Base-by-base conservation (phyloP, 1,140 invertebrate genomes). In the Eupristina koningsbergeri region DNA sequence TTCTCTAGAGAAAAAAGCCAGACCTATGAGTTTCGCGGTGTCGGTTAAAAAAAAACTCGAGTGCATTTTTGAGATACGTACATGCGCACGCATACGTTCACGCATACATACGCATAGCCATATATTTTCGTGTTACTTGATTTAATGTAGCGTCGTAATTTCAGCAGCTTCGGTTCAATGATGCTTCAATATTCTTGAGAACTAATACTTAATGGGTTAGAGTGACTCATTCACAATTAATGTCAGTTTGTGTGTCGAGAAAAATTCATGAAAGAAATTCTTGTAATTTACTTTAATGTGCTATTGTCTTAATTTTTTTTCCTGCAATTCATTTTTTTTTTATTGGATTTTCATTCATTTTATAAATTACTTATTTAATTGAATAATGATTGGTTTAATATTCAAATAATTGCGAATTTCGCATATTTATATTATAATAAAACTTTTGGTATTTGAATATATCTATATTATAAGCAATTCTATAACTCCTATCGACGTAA, bases 241-340 rank as follows among this genome's bases (percentile, higher is more conserved):
- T 80, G 47, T 53, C 47, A 19, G 45, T 39, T 36, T 41, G n/a
- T 71, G 67, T 71, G 47, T n/a, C 63, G 53, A 77, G 58, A 77
- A 77, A 77, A 77, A 77, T 61, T 61, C 7, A 50, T 50, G 29
- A 34, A 6, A 31, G 45, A 50, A 83, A 76, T 93, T 93, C 67
- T 71, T 13, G 39, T 26, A 41, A 71, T 41, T 41, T 5, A 31
- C 7, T n/a, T 7, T 36, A 71, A 67, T 8, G 22, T 41, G 22
- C n/a, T 41, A 71, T 39, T 19, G 19, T 41, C 13, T 8, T 39
- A 71, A 71, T 19, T 22, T 41, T 71, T 41, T 45, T 41, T 71
- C 13, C 36, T 71, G 17, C n/a, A n/a, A n/a, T n/a, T n/a, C n/a
- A n/a, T n/a, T n/a, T n/a, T n/a, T n/a, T n/a, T 41, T 41, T 71